phyloP scores from a whole-genome alignment of 2,888 invertebrate species.

The Pheosia tremula region DNA sequence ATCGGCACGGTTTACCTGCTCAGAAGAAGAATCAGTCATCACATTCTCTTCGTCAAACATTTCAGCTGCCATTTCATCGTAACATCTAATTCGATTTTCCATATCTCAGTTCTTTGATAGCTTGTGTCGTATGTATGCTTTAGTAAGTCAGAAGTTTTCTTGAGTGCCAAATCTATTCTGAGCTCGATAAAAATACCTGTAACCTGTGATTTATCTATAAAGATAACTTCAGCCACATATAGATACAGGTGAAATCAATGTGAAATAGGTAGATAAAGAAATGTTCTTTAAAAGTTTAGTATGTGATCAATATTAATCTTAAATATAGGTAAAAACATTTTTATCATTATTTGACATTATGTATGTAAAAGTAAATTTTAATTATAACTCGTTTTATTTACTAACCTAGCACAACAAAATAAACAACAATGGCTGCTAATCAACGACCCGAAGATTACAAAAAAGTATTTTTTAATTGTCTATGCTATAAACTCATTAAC shows the following conservation, averaged over 20 bases:
- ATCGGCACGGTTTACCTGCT: constrained; percentile 58
- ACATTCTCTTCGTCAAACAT: constrained; percentile 86
- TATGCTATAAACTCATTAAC: too few relatives aligned
- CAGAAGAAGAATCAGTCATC: constrained; percentile 67
- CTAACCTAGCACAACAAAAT: too few relatives aligned
- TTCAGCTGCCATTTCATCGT: constrained; percentile 64
- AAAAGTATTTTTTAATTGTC: too few relatives aligned
- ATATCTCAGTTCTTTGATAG: constrained; percentile 29
- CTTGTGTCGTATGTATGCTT: not conserved
- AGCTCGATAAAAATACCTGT: constrained; percentile 34
- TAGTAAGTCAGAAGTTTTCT: not conserved
- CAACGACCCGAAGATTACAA: too few relatives aligned
- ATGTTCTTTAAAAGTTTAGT: too few relatives aligned
- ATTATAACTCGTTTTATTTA: too few relatives aligned
- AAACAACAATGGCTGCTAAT: too few relatives aligned
- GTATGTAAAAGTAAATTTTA: too few relatives aligned
- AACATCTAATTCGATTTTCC: constrained; percentile 70
- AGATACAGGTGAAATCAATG: constrained; percentile 10
- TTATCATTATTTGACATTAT: too few relatives aligned
- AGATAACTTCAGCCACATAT: constrained; percentile 19
- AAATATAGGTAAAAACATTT: too few relatives aligned
- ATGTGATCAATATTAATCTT: too few relatives aligned
- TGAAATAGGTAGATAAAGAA: constrained; percentile 4
- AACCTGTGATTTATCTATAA: constrained; percentile 26
- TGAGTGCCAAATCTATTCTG: constrained; percentile 24